Conservation (phyloP, 2,113 vertebrate species). For the Paralichthys olivaceus region DNA sequence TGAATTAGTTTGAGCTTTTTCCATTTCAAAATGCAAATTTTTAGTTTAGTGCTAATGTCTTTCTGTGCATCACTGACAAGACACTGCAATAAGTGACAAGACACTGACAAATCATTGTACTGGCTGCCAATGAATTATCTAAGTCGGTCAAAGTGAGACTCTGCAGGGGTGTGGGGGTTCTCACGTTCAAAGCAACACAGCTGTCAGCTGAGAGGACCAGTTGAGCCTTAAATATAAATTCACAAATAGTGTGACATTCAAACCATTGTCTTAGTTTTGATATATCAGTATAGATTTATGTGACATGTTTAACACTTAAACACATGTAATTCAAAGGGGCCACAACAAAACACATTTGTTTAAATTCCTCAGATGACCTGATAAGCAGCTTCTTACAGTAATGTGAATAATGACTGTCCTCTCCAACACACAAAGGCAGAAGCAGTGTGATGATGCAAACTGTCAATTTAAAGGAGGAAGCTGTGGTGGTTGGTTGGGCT, state of each 20-base stretch:
- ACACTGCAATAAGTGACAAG: neutral
- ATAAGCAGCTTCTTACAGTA: neutral
- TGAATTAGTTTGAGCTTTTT: neutral
- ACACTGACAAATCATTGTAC: conserved; percentile 22
- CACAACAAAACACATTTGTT: neutral
- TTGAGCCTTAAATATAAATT: too few species aligned
- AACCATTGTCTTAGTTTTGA: neutral
- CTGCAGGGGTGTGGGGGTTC: neutral
- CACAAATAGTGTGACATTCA: neutral
- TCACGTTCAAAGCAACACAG: conserved; percentile 40
- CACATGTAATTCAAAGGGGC: neutral
- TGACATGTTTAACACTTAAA: neutral
- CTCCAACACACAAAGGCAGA: too few species aligned
- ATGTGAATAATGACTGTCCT: too few species aligned
- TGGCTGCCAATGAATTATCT: conserved; percentile 32
- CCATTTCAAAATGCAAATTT: conserved; percentile 13
- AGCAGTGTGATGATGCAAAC: too few species aligned
- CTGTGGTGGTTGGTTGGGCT: too few species aligned
- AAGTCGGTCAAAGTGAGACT: conserved; percentile 1
- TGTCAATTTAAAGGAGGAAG: too few species aligned
- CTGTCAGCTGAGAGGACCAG: conserved; percentile 17
- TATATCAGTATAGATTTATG: neutral
- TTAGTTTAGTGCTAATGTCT: neutral
- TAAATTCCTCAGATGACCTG: too few species aligned
- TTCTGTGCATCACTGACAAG: neutral